These are phyloP conservation scores for Nothura maculosa DNA, from an alignment of 2,797 vertebrate genomes.

Conservation along the genomic window DNA sequence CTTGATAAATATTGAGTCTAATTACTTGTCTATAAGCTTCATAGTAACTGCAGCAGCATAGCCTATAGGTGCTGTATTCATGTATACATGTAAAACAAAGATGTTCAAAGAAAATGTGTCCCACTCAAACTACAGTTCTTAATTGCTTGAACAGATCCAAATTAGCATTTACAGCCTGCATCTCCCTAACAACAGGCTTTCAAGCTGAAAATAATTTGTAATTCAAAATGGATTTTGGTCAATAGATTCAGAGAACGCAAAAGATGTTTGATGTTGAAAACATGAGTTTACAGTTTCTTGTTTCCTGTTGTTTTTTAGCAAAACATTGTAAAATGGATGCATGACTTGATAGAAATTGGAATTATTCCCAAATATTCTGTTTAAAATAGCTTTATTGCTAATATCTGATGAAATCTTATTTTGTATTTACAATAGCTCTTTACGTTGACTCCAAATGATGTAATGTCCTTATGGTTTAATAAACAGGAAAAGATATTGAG, in stretches of 20 bases:
- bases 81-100: conserved; percentile 6
- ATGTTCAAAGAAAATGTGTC: conserved; percentile 15
- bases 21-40: background rate
- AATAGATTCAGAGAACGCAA: conserved; percentile 51
- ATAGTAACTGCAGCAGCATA: conserved; percentile 10
- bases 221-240: conserved; percentile 73
- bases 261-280: conserved; percentile 62
- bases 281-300: conserved; percentile 42
- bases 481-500: conserved; percentile 27
- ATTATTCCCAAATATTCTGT: conserved; percentile 42
- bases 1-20: conserved; percentile 18
- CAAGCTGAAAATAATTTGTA: conserved; percentile 75
- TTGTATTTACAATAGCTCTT: conserved; percentile 22
- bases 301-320: conserved; percentile 38
- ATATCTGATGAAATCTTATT: conserved; percentile 36
- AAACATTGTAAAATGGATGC: conserved; percentile 14
- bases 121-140: conserved; percentile 50
- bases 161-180: conserved; percentile 71
- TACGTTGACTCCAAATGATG: conserved; percentile 29
- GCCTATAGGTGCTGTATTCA: conserved; percentile 30
- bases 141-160: conserved; percentile 63
- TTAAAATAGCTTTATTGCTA: conserved; percentile 6
- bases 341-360: conserved; percentile 24
- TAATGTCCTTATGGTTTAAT: background rate
- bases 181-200: conserved; percentile 72